Percentiles rank a stretch among this genome's conserved stretches.
phyloP scores from a whole-genome alignment of 2,888 invertebrate genomes.

The Xestia ashworthii region DNA sequence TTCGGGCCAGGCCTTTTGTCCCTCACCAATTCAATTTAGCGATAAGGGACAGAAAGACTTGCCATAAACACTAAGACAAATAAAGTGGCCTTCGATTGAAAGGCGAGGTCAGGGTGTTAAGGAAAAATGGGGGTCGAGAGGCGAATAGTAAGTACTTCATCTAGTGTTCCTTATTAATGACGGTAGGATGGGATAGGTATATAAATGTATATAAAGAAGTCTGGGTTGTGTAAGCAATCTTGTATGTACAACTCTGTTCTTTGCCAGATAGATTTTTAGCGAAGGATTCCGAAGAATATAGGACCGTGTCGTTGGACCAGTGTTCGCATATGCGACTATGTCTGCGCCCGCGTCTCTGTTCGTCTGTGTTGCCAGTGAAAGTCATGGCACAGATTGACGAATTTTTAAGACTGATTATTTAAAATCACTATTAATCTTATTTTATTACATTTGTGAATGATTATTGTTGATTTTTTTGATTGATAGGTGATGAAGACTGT shows the following conservation, averaged over 20 bases:
- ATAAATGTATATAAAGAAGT: slow-evolving; percentile 13
- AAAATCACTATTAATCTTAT: too few species aligned
- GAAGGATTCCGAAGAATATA: neutral
- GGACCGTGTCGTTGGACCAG: too few species aligned
- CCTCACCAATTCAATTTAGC: slow-evolving; percentile 86
- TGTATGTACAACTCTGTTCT: neutral
- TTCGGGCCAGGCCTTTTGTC: slow-evolving; percentile 76
- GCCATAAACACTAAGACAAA: slow-evolving; percentile 83
- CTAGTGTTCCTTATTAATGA: slow-evolving; percentile 47
- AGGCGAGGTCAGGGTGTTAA: slow-evolving; percentile 60
- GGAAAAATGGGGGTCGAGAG: slow-evolving; percentile 49
- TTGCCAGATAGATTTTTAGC: neutral
- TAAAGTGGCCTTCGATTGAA: slow-evolving; percentile 78
- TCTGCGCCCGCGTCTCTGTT: too few species aligned
- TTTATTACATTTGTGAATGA: too few species aligned
- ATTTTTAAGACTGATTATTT: too few species aligned
- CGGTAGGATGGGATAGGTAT: slow-evolving; percentile 19
- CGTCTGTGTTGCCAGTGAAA: too few species aligned
- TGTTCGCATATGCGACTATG: too few species aligned
- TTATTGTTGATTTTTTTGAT: too few species aligned
- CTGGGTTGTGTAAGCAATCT: neutral
- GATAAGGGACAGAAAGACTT: slow-evolving; percentile 80
- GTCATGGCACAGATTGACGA: too few species aligned
- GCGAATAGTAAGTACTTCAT: slow-evolving; percentile 59
- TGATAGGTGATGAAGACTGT: too few species aligned